phyloP scores from a whole-genome alignment of 2,888 invertebrate genomes.

The Diloba caeruleocephala region DNA sequence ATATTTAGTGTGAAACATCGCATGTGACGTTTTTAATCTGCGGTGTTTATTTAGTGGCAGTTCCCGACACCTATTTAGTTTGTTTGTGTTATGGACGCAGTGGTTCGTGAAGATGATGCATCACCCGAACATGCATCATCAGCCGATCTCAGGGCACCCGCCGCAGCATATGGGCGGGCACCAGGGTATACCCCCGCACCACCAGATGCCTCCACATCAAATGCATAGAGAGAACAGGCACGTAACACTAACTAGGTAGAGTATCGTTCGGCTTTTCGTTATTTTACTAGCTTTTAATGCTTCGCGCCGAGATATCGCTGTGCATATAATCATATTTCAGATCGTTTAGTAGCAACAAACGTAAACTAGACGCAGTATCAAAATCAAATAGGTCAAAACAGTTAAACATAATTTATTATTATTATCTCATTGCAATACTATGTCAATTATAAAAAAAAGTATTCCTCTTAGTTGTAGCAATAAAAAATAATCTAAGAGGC shows the following conservation, averaged over 20 bases:
- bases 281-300: constrained; percentile 67
- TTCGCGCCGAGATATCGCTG: constrained; percentile 44
- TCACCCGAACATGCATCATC: constrained; percentile 89
- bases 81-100: constrained; percentile 78
- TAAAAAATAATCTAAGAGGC: constrained; percentile 11
- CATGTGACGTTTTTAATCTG: constrained; percentile 63
- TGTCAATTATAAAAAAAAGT: too few relatives aligned
- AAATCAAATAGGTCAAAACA: constrained; percentile 46
- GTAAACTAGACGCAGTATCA: constrained; percentile 7
- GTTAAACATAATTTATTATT: constrained; percentile 13
- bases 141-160: constrained; percentile 87
- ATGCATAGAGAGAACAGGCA: constrained; percentile 91
- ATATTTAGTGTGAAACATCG: constrained; percentile 67
- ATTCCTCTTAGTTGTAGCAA: constrained; percentile 4
- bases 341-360: constrained; percentile 28
- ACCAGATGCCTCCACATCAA: constrained; percentile 91
- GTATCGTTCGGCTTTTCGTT: constrained; percentile 77
- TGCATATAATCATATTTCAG: constrained; percentile 41
- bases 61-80: constrained; percentile 64
- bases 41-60: constrained; percentile 76
- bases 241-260: constrained; percentile 86
- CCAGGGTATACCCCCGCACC: constrained; percentile 87
- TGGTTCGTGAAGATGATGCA: constrained; percentile 85
- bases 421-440: too few relatives aligned
- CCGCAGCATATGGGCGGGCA: constrained; percentile 84